Evolutionary conservation across 1,140 invertebrate genomes (phyloP).

Genomic region (Orchesella cincta): DNA sequence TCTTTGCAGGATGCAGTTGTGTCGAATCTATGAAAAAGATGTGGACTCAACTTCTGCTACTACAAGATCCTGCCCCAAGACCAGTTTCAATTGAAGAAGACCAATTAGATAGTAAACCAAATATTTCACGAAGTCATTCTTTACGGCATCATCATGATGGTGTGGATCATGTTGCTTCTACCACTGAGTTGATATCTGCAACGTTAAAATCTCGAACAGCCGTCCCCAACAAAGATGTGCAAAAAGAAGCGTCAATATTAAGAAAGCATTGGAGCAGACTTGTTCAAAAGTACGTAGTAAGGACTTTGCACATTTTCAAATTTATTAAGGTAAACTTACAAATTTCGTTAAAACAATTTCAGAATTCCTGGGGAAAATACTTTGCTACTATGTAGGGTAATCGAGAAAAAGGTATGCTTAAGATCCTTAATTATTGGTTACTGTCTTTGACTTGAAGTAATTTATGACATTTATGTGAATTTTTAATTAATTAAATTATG

Average conservation of each 20-base stretch:
- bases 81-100: not conserved
- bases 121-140: not conserved
- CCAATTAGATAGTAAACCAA: not conserved
- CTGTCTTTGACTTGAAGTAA: too few species aligned
- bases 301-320: not conserved
- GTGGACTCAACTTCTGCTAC: not conserved
- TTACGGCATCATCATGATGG: not conserved
- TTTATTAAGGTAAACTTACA: not conserved
- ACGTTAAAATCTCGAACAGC: not conserved
- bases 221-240: not conserved
- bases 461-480: too few species aligned
- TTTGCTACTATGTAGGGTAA: not conserved
- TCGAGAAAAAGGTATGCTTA: too few species aligned
- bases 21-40: constrained; percentile 18
- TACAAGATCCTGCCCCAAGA: not conserved
- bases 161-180: not conserved
- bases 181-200: not conserved
- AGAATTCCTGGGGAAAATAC: constrained; percentile 6
- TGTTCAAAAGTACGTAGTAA: not conserved
- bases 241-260: constrained; percentile 3
- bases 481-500: too few species aligned
- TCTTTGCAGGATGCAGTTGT: constrained; percentile 13
- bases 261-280: not conserved
- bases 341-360: not conserved
- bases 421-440: too few species aligned